Percentiles rank a stretch among this genome's conserved stretches.
Evolutionary conservation across 2,797 vertebrate genomes (phyloP).

Genomic region (Sternarchorhynchus goeldii): DNA sequence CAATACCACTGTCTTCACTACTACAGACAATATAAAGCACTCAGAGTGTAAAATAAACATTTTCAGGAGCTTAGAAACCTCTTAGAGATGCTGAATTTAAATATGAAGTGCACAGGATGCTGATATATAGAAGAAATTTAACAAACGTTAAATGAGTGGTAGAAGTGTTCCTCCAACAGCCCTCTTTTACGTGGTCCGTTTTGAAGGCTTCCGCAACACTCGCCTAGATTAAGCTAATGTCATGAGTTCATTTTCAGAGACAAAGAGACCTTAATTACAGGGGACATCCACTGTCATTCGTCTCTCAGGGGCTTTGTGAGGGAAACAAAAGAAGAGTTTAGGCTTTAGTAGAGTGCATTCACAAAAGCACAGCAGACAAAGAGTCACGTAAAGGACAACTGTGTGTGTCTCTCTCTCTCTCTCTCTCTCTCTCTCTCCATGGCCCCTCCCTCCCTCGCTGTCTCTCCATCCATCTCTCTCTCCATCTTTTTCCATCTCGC

Average conservation of each 20-base stretch:
- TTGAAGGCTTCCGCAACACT: neutral
- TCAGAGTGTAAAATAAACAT: neutral
- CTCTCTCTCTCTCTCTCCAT: no score
- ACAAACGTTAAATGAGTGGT: neutral
- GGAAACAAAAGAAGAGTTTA: slow-evolving; percentile 33
- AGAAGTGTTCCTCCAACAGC: neutral
- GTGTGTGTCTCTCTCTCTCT: no score
- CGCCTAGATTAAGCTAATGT: slow-evolving; percentile 34
- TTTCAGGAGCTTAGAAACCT: slow-evolving; percentile 1
- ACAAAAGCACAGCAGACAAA: slow-evolving; percentile 13
- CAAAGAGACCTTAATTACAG: slow-evolving; percentile 50
- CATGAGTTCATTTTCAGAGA: slow-evolving; percentile 49
- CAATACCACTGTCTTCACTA: no score
- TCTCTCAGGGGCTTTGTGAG: slow-evolving; percentile 1
- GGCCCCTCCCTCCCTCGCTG: no score
- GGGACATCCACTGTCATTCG: slow-evolving; percentile 37
- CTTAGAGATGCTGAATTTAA: neutral
- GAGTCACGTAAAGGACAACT: slow-evolving; percentile 28
- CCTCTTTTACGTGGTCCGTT: slow-evolving; percentile 2
- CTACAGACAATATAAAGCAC: neutral
- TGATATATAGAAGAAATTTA: neutral
- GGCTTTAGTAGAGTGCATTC: slow-evolving; percentile 11
- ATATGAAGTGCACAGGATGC: neutral
- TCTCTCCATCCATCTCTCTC: no score
- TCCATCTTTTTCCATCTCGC: no score